phyloP scores from a whole-genome alignment of 1,140 invertebrate species.

The Oncopodura yosiiana region DNA sequence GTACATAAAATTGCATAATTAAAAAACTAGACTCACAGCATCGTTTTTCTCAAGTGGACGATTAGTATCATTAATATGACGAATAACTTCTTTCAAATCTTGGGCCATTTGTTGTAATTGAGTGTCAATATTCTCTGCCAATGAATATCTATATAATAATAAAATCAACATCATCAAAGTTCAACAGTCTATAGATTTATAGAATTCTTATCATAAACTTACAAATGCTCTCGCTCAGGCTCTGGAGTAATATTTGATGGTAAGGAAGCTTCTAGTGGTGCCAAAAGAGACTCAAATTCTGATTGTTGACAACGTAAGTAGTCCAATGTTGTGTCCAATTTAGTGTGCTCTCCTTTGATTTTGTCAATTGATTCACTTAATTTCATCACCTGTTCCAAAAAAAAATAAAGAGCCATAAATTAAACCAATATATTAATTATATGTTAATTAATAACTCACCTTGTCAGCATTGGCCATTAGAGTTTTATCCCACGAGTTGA shows the following conservation, averaged over 20 bases:
- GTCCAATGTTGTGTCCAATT: slow-evolving; percentile 85
- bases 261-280: slow-evolving; percentile 64
- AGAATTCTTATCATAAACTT: slow-evolving; percentile 33
- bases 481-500: slow-evolving; percentile 87
- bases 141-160: slow-evolving; percentile 52
- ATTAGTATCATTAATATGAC: slow-evolving; percentile 82
- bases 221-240: slow-evolving; percentile 74
- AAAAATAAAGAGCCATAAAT: slow-evolving; percentile 10
- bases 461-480: slow-evolving; percentile 85
- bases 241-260: slow-evolving; percentile 66
- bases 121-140: slow-evolving; percentile 81
- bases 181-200: too few relatives aligned
- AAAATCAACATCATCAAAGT: neutral
- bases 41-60: slow-evolving; percentile 71
- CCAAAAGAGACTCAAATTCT: slow-evolving; percentile 77
- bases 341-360: slow-evolving; percentile 78
- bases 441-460: slow-evolving; percentile 41
- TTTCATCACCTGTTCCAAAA: slow-evolving; percentile 56
- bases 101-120: slow-evolving; percentile 89
- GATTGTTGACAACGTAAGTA: slow-evolving; percentile 85
- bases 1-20: slow-evolving; percentile 1
- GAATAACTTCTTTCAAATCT: slow-evolving; percentile 88
- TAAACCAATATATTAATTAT: neutral
- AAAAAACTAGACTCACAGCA: slow-evolving; percentile 53
- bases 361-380: slow-evolving; percentile 73